Base-by-base conservation (phyloP, 2,797 vertebrate genomes). In the Psittacula derbiana region DNA sequence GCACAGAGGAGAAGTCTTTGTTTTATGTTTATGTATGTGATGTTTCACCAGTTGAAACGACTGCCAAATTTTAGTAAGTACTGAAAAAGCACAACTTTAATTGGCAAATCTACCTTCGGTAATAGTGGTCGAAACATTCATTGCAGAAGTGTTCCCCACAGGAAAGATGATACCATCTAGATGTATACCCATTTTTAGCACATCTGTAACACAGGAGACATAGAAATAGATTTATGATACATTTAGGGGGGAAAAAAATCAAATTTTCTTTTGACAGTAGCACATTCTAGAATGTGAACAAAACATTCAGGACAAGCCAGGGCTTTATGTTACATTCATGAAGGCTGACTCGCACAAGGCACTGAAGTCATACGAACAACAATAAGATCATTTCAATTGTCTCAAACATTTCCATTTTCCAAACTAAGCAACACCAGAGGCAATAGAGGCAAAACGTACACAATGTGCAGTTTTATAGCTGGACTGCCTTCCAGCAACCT, bases 121-220 rank as follows among this genome's bases (percentile, higher is more conserved):
- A 99, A 96, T 99, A 99, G 97, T 99, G 98, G 96, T 99, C 99
- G 94, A 99, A 99, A 94, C 99, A 99, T 94, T 99, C 99, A 41
- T 99, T 99, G 97, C 99, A 99, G 97, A 99, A 99, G 97, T 99
- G 99, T 73, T 99, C 99, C 16, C 99, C 99, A 75, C 99, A 99
- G 55, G 99, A 99, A 41, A 99, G 98, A 80, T 99, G 99, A 96
- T 99, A 99, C 99, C 99, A 99, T 80, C 99, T 98, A 19, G 99
- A 99, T 0, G 99, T 99, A 90, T 99, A 99, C 21, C 99, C 99
- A 53, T 99, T 99, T 97, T 99, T 99, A 69, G 99, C 99, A 94
- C 99, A 99, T 93, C 99, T 99, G 98, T 90, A 97, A 96, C 4
- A 33, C 43, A 89, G 50, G 21, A 97, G 92, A 70, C 41, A 94